Percentiles rank a stretch among this genome's conserved stretches.
Evolutionary conservation across 2,888 invertebrate species (phyloP).

Genomic region (Pomacea canaliculata): DNA sequence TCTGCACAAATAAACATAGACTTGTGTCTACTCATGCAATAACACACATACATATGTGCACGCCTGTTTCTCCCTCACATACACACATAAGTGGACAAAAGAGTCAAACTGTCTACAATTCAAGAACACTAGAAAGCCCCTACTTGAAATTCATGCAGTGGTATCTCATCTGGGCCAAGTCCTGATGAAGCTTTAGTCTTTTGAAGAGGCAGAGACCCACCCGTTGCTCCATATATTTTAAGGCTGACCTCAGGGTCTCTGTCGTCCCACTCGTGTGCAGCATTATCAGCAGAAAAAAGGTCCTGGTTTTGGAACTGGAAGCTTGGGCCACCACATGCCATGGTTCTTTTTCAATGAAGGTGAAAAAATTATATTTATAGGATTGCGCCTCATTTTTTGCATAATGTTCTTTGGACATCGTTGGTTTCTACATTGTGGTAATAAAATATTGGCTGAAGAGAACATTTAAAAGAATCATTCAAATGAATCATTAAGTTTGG

Average conservation of each 20-base stretch:
- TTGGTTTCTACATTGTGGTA: no score
- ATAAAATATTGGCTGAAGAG: no score
- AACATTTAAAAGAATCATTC: no score
- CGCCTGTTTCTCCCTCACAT: no score
- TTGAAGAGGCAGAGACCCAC: conserved; percentile 19
- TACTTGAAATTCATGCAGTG: conserved; percentile 34
- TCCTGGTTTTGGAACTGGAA: conserved; percentile 17
- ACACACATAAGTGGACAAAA: no score
- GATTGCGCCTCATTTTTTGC: no score
- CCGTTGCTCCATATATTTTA: conserved; percentile 17
- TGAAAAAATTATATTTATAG: background rate
- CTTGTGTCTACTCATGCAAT: background rate
- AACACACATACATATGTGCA: background rate
- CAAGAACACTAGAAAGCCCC: background rate
- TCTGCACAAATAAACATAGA: background rate
- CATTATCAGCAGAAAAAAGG: conserved; percentile 10
- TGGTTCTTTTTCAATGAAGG: background rate
- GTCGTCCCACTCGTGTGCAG: conserved; percentile 4
- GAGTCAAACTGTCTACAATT: no score
- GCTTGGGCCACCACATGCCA: conserved; percentile 20
- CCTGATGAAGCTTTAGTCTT: conserved; percentile 2
- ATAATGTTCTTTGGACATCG: no score
- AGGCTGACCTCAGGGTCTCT: background rate
- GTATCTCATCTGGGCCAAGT: conserved; percentile 24
- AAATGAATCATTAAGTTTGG: no score